phyloP scores from a whole-genome alignment of 2,888 invertebrate genomes.

The Cyrtodaria siliqua region DNA sequence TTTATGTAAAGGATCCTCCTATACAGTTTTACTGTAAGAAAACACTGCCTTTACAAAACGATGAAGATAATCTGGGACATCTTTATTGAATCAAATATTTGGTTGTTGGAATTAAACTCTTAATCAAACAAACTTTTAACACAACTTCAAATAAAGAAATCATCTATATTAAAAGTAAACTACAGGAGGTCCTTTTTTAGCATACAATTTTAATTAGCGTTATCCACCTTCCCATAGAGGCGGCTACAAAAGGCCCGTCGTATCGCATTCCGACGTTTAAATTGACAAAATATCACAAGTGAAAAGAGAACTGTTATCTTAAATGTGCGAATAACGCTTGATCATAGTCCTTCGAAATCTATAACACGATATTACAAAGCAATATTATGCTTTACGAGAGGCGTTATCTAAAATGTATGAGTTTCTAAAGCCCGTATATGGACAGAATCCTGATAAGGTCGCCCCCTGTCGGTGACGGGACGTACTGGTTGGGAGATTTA shows the following conservation, averaged over 20 bases:
- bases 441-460: not conserved
- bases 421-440: not conserved
- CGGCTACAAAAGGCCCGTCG: not conserved
- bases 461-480: constrained; percentile 1
- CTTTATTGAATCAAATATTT: constrained; percentile 8
- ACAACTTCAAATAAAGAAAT: not conserved
- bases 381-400: constrained; percentile 31
- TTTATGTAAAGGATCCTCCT: no score
- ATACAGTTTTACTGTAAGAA: no score
- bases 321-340: constrained; percentile 24
- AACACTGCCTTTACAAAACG: no score
- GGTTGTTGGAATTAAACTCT: constrained; percentile 5
- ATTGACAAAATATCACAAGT: not conserved
- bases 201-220: constrained; percentile 7
- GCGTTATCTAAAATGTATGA: constrained; percentile 9
- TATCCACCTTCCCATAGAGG: constrained; percentile 4
- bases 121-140: constrained; percentile 4
- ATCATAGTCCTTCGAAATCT: constrained; percentile 15
- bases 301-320: constrained; percentile 14
- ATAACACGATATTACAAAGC: constrained; percentile 7
- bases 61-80: not conserved
- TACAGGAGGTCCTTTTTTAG: constrained; percentile 12
- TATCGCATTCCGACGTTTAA: constrained; percentile 9
- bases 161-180: not conserved
- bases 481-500: not conserved